Conservation (phyloP, 2,113 vertebrate species). For the Albula glossodonta region DNA sequence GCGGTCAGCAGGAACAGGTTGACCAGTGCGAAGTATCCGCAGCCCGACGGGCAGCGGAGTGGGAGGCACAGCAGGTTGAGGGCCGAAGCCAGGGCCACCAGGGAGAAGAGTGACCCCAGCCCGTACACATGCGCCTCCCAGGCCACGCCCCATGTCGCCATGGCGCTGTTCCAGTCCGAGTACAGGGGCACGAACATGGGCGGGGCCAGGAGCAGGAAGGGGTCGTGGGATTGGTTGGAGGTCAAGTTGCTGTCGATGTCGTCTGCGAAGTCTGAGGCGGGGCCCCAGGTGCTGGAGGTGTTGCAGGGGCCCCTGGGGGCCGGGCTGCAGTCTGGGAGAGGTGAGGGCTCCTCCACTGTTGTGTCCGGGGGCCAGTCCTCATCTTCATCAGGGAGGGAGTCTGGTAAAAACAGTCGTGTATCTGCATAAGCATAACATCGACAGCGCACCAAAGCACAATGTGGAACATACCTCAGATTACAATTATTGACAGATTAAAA, state of each 20-base stretch:
- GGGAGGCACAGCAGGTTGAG: slow-evolving; percentile 80
- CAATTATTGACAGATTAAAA: no score
- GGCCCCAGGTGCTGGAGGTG: slow-evolving; percentile 53
- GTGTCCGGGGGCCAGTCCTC: slow-evolving; percentile 36
- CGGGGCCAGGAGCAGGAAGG: slow-evolving; percentile 53
- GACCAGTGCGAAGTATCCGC: slow-evolving; percentile 79
- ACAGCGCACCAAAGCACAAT: no score
- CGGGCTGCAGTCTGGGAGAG: slow-evolving; percentile 52
- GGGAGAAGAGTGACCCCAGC: slow-evolving; percentile 74
- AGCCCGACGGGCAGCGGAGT: slow-evolving; percentile 77
- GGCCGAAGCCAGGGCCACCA: slow-evolving; percentile 74
- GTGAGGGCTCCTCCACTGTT: slow-evolving; percentile 37
- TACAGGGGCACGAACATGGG: slow-evolving; percentile 78
- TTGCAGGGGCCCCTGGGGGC: slow-evolving; percentile 62
- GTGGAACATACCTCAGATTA: no score
- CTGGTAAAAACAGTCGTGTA: no score
- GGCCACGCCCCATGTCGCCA: slow-evolving; percentile 82
- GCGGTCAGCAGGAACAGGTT: slow-evolving; percentile 75
- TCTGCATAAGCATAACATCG: no score
- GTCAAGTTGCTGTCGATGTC: slow-evolving; percentile 47
- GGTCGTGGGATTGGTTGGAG: slow-evolving; percentile 56
- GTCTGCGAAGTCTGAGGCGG: slow-evolving; percentile 40
- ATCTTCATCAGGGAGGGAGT: slow-evolving; percentile 9
- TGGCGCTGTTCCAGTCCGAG: slow-evolving; percentile 82
- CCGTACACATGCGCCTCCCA: slow-evolving; percentile 88